These are phyloP conservation scores for Amphipoea lucens DNA, from an alignment of 2,888 invertebrate species.

Conservation along the genomic window DNA sequence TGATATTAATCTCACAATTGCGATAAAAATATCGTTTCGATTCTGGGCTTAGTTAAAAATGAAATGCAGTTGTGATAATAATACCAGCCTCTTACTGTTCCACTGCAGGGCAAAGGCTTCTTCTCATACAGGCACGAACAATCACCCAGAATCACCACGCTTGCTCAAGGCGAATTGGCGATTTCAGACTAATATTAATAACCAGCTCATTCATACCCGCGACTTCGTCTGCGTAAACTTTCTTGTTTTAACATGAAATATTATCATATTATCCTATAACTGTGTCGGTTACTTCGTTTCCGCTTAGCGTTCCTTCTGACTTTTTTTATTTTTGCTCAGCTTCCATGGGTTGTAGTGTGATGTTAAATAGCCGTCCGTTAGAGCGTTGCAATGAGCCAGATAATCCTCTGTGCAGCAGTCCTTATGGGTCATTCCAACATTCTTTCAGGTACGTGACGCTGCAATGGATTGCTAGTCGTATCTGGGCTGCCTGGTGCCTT, in stretches of 20 bases:
- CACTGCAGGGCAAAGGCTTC: neutral
- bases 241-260: neutral
- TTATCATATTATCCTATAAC: neutral
- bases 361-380: neutral
- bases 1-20: neutral
- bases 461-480: neutral
- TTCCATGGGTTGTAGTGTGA: no score
- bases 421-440: slow-evolving; percentile 14
- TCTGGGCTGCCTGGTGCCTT: neutral
- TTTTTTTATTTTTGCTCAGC: no score
- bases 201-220: neutral
- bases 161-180: neutral
- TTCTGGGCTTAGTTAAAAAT: neutral
- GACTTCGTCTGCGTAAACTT: neutral
- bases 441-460: slow-evolving; percentile 3
- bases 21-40: neutral
- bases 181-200: neutral
- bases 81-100: neutral
- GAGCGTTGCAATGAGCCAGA: neutral
- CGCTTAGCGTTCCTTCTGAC: no score
- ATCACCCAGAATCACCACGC: neutral
- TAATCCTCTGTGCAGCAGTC: neutral
- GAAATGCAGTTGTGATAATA: neutral
- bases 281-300: neutral
- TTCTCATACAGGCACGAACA: no score